A percentile compares a stretch with the other conserved stretches of the same genome.
Evolutionary conservation across 2,113 vertebrate genomes (phyloP).

Genomic region (Symphodus melops): DNA sequence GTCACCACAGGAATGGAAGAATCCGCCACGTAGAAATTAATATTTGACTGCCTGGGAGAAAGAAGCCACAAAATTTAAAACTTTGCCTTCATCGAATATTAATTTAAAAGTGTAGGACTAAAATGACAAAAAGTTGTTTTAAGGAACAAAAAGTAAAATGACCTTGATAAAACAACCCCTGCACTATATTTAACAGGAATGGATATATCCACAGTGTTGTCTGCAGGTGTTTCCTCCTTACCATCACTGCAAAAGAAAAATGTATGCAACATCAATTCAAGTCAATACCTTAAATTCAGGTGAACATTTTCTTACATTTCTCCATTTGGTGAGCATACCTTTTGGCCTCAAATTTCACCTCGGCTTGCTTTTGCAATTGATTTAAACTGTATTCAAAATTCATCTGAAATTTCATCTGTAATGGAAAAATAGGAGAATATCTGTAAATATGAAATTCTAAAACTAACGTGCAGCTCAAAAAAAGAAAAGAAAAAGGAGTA

Average conservation of each 20-base stretch:
- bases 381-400: slow-evolving; percentile 91
- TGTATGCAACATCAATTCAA: neutral
- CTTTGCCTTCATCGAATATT: neutral
- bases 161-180: slow-evolving; percentile 90
- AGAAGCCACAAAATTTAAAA: neutral
- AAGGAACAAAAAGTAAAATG: slow-evolving; percentile 11
- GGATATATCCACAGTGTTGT: slow-evolving; percentile 84
- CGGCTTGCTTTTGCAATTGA: slow-evolving; percentile 81
- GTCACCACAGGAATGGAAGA: slow-evolving; percentile 73
- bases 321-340: slow-evolving; percentile 79
- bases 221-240: slow-evolving; percentile 79
- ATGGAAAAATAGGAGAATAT: slow-evolving; percentile 20
- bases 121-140: neutral
- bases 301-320: neutral
- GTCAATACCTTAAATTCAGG: neutral
- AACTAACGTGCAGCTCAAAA: too few species aligned
- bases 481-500: neutral
- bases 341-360: slow-evolving; percentile 82
- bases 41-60: slow-evolving; percentile 84
- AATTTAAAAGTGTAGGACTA: neutral
- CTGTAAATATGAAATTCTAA: too few species aligned
- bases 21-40: slow-evolving; percentile 91
- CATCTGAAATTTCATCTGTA: slow-evolving; percentile 87
- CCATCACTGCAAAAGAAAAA: slow-evolving; percentile 83
- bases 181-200: slow-evolving; percentile 87